Percentiles rank a stretch among this genome's conserved stretches.
These are phyloP conservation scores for Myotis findleyi DNA, from an alignment of 2,797 vertebrate genomes.

Conservation along the genomic window DNA sequence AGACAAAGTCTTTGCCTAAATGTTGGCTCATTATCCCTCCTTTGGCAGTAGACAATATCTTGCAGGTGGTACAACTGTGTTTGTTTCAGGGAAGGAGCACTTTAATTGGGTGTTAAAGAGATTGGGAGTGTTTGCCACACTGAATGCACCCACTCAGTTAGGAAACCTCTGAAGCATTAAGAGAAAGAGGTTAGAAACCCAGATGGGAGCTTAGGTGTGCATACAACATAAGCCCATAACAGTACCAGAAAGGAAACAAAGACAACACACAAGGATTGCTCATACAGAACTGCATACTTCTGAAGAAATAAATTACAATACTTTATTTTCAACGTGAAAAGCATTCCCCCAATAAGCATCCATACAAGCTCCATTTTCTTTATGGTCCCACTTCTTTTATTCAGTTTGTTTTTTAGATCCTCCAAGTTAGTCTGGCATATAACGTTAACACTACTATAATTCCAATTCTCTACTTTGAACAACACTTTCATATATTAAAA, in stretches of 20 bases:
- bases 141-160: not conserved
- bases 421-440: not conserved
- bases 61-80: not conserved
- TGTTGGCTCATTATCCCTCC: not conserved
- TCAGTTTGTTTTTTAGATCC: not conserved
- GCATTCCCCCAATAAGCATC: not conserved
- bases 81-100: not conserved
- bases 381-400: not conserved
- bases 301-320: slow-evolving; percentile 2
- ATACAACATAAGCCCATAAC: not conserved
- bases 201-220: not conserved
- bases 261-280: not conserved
- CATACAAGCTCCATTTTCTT: slow-evolving; percentile 3
- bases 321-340: slow-evolving; percentile 33
- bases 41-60: not conserved
- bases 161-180: not conserved
- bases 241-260: slow-evolving; percentile 25
- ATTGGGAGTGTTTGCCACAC: not conserved
- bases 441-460: slow-evolving; percentile 7
- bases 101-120: not conserved
- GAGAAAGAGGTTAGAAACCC: not conserved
- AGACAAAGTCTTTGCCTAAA: slow-evolving; percentile 1
- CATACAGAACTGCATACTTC: not conserved
- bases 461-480: not conserved
- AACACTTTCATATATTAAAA: not conserved